Conservation (phyloP, 2,888 invertebrate genomes). For the Temnothorax ravouxi region DNA sequence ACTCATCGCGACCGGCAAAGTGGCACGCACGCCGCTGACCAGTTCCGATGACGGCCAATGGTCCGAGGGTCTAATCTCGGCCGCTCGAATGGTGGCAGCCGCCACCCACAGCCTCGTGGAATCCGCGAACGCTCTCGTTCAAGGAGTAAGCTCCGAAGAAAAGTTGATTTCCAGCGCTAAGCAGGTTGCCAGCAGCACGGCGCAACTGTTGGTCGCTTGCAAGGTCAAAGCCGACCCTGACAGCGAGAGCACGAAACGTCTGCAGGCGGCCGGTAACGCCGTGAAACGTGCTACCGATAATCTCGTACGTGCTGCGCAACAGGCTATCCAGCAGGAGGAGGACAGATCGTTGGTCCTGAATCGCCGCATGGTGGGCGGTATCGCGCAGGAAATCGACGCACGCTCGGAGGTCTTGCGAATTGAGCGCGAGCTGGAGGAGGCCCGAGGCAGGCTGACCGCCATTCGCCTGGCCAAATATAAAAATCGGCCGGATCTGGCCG, state of each 20-base stretch:
- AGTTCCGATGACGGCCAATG: conserved; percentile 98
- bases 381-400: conserved; percentile 98
- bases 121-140: conserved; percentile 98
- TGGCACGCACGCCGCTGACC: conserved; percentile 92
- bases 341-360: conserved; percentile 96
- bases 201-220: conserved; percentile 98
- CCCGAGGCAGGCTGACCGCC: conserved; percentile 95
- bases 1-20: conserved; percentile 96
- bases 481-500: conserved; percentile 88
- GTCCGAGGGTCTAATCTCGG: conserved; percentile 98
- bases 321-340: conserved; percentile 96
- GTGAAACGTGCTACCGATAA: conserved; percentile 99
- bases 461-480: conserved; percentile 98
- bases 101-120: conserved; percentile 99
- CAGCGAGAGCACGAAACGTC: conserved; percentile 96
- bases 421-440: conserved; percentile 97
- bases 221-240: conserved; percentile 99
- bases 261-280: conserved; percentile 97
- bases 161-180: conserved; percentile 98
- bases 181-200: conserved; percentile 98
- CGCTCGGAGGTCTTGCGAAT: conserved; percentile 96
- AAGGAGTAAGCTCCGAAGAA: conserved; percentile 97
- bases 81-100: conserved; percentile 98
- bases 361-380: conserved; percentile 97
- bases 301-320: conserved; percentile 97